Percentiles rank a stretch among this genome's conserved stretches.
Conservation (phyloP, 1,140 invertebrate species). For the Bombus sylvicola region DNA sequence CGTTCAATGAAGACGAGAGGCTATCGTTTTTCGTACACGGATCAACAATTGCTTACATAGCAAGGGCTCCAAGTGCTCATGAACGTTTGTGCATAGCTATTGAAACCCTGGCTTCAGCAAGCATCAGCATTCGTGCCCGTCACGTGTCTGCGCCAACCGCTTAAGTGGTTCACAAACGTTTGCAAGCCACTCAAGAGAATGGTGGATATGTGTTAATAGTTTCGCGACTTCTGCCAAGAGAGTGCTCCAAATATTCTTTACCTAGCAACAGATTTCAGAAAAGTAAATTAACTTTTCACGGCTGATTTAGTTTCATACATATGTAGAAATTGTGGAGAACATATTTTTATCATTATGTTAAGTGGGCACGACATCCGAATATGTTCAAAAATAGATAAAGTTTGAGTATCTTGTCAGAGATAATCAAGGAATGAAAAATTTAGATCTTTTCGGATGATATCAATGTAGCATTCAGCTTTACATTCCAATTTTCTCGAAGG, state of each 20-base stretch:
- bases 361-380: fast-evolving
- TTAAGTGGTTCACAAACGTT: background rate
- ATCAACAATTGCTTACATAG: background rate
- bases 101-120: background rate
- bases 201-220: background rate
- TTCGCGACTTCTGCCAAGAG: background rate
- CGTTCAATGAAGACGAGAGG: background rate
- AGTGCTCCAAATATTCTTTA: background rate
- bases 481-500: no score
- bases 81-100: background rate
- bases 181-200: background rate
- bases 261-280: background rate
- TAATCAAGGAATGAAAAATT: no score
- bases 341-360: no score
- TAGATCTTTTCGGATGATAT: no score
- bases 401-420: no score
- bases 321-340: no score
- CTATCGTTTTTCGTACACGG: background rate
- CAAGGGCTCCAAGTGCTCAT: background rate
- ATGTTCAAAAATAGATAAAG: no score
- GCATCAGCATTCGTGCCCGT: background rate
- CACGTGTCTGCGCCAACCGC: background rate
- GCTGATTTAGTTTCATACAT: no score
- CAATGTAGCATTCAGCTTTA: no score
- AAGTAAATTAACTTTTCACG: background rate